These are phyloP conservation scores for Drosophila kepulauana DNA, from an alignment of 1,140 invertebrate species.

Conservation along the genomic window DNA sequence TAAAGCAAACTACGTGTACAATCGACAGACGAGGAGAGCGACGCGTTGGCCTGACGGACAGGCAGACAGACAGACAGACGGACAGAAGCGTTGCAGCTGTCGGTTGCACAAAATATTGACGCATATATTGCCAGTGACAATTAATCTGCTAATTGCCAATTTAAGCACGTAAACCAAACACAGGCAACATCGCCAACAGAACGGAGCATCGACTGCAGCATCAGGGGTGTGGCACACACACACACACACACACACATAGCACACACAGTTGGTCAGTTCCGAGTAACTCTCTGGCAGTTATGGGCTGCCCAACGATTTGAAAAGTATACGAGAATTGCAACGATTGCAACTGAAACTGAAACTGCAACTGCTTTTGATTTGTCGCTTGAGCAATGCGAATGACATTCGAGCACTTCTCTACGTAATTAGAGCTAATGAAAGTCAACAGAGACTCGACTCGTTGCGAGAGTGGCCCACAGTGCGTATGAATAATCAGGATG, in stretches of 20 bases:
- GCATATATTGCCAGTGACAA: conserved; percentile 83
- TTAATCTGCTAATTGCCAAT: conserved; percentile 83
- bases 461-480: conserved; percentile 35
- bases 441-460: conserved; percentile 49
- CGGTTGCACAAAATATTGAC: conserved; percentile 76
- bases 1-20: conserved; percentile 72
- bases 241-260: no score
- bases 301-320: conserved; percentile 58
- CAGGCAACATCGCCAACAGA: conserved; percentile 54
- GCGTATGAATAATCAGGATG: conserved; percentile 74
- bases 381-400: conserved; percentile 58
- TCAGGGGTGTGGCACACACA: background rate
- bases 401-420: conserved; percentile 68
- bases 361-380: conserved; percentile 70
- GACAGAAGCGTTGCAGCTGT: conserved; percentile 41
- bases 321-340: conserved; percentile 39
- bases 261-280: background rate
- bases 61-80: background rate
- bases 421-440: conserved; percentile 76
- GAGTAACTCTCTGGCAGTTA: conserved; percentile 38
- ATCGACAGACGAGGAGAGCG: conserved; percentile 9
- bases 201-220: conserved; percentile 29
- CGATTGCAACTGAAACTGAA: conserved; percentile 57
- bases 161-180: conserved; percentile 83
- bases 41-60: conserved; percentile 3